A percentile compares a stretch with the other conserved stretches of the same genome.
Evolutionary conservation across 2,797 vertebrate species (phyloP).

Genomic region (Meriones psammophilus): DNA sequence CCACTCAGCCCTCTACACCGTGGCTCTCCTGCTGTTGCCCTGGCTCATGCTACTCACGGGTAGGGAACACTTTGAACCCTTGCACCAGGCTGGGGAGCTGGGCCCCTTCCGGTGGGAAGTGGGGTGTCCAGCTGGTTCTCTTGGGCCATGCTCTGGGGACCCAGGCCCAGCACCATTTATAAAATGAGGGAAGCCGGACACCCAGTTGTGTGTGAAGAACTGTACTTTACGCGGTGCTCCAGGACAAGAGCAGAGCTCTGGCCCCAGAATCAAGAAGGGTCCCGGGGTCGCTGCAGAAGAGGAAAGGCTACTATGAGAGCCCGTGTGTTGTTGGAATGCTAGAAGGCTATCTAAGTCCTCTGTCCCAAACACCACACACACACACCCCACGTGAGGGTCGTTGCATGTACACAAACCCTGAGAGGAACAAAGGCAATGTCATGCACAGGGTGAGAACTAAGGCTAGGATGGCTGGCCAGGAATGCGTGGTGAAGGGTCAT

Average conservation of each 20-base stretch:
- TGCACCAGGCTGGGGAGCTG: background rate
- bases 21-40: conserved; percentile 93
- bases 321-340: background rate
- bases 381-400: background rate
- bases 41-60: conserved; percentile 96
- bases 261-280: background rate
- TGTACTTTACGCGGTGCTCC: background rate
- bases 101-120: background rate
- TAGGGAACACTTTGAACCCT: conserved; percentile 75
- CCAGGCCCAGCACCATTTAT: background rate
- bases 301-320: background rate
- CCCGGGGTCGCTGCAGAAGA: background rate
- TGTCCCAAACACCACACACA: background rate
- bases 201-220: background rate
- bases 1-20: conserved; percentile 92
- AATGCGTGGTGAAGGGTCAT: background rate
- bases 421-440: background rate
- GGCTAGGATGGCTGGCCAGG: background rate
- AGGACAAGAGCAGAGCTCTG: background rate
- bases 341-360: background rate
- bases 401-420: background rate
- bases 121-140: background rate
- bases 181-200: background rate
- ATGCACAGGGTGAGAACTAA: background rate
- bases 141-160: background rate